Evolutionary conservation across 2,113 vertebrate genomes (phyloP).

Genomic region (Psophia crepitans): DNA sequence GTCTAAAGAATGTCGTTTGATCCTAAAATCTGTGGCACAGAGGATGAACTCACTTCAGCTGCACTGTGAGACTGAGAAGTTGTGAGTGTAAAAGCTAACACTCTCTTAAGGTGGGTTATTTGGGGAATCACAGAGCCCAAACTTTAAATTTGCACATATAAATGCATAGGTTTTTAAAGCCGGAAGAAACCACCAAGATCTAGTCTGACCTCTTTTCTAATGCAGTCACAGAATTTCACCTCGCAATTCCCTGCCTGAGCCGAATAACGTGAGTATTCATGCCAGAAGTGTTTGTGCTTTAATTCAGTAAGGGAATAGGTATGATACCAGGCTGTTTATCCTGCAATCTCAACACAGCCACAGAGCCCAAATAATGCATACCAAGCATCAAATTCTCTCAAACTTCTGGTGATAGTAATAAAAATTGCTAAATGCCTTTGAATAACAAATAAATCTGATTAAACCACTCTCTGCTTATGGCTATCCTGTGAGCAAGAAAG

Average conservation of each 20-base stretch:
- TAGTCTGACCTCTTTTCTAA: not conserved
- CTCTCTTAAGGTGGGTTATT: not conserved
- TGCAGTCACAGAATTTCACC: not conserved
- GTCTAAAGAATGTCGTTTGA: not conserved
- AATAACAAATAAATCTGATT: constrained; percentile 63
- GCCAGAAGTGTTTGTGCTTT: constrained; percentile 14
- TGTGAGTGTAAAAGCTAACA: not conserved
- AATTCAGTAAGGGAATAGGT: constrained; percentile 24
- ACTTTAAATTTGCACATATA: constrained; percentile 49
- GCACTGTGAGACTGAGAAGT: not conserved
- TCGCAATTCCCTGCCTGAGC: not conserved
- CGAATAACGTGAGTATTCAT: constrained; percentile 33
- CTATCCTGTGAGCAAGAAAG: constrained; percentile 36
- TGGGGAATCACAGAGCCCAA: not conserved
- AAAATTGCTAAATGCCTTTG: constrained; percentile 47
- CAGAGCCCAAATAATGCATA: constrained; percentile 1
- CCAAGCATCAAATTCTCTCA: not conserved
- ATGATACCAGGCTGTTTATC: constrained; percentile 10
- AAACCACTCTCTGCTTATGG: constrained; percentile 43
- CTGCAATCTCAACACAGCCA: not conserved
- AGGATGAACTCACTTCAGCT: not conserved
- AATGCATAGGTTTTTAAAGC: constrained; percentile 55
- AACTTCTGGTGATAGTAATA: constrained; percentile 27
- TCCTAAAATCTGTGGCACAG: not conserved
- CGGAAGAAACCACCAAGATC: constrained; percentile 9